phyloP scores from a whole-genome alignment of 2,797 vertebrate genomes.

The Danio jaintianensis region DNA sequence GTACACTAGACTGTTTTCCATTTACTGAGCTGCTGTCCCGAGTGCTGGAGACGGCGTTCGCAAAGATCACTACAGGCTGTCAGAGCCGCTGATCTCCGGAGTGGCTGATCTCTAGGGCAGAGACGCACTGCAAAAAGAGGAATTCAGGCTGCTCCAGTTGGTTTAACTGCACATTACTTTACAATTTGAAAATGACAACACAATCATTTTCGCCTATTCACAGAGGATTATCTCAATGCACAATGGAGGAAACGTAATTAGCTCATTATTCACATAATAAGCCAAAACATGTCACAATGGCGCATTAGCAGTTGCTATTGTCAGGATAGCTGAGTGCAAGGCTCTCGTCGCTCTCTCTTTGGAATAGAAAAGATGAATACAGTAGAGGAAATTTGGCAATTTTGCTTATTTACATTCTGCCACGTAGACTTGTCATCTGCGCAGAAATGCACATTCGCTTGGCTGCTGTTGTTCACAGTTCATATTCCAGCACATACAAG shows the following conservation, averaged over 20 bases:
- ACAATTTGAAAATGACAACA: conserved; percentile 58
- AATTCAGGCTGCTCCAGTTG: conserved; percentile 29
- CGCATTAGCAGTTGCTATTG: conserved; percentile 60
- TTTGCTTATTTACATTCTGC: conserved; percentile 33
- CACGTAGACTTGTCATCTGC: conserved; percentile 21
- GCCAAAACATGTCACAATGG: conserved; percentile 63
- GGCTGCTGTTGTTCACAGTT: conserved; percentile 12
- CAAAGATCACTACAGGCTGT: conserved; percentile 48
- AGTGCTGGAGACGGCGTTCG: conserved; percentile 26
- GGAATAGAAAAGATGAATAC: conserved; percentile 45
- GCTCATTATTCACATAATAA: conserved; percentile 63
- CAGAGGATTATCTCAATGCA: conserved; percentile 57
- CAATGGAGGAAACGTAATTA: conserved; percentile 63
- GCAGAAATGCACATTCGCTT: background rate
- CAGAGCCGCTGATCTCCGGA: conserved; percentile 46
- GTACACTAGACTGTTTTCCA: conserved; percentile 51
- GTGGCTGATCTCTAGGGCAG: conserved; percentile 48
- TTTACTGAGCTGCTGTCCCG: conserved; percentile 44
- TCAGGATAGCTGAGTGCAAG: conserved; percentile 48
- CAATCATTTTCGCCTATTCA: conserved; percentile 54
- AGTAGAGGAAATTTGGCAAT: conserved; percentile 37
- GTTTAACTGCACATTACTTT: conserved; percentile 39
- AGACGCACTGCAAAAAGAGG: conserved; percentile 4
- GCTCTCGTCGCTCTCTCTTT: conserved; percentile 42
- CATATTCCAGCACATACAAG: background rate